Percentiles rank a stretch among this genome's conserved stretches.
These are phyloP conservation scores for Alligator mississippiensis DNA, from an alignment of 2,113 vertebrate species.

Conservation along the genomic window DNA sequence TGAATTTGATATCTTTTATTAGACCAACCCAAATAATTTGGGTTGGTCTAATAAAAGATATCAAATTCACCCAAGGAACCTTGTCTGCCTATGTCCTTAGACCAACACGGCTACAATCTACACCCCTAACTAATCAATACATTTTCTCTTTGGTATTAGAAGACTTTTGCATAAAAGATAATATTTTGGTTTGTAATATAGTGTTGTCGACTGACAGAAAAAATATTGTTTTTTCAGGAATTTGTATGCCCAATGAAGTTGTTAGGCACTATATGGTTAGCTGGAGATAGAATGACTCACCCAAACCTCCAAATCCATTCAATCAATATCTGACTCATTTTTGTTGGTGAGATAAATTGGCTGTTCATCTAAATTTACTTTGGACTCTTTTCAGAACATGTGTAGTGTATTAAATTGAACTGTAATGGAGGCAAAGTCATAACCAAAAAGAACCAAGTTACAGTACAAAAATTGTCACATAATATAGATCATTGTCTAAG, in stretches of 20 bases:
- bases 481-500: background rate
- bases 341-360: conserved; percentile 51
- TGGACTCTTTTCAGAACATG: conserved; percentile 49
- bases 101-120: no score
- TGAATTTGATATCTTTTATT: no score
- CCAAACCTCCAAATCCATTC: conserved; percentile 59
- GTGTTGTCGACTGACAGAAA: background rate
- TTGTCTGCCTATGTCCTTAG: no score
- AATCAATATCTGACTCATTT: conserved; percentile 69
- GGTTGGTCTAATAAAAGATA: no score
- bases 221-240: conserved; percentile 27
- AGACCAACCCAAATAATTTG: no score
- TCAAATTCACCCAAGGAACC: no score
- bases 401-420: conserved; percentile 26
- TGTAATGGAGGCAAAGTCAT: background rate
- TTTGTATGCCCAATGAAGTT: conserved; percentile 45
- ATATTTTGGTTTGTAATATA: background rate
- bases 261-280: conserved; percentile 57
- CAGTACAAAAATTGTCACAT: background rate
- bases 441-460: background rate
- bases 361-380: conserved; percentile 28
- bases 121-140: background rate
- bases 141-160: background rate
- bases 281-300: conserved; percentile 62
- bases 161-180: background rate